A percentile compares a stretch with the other conserved stretches of the same genome.
phyloP scores from a whole-genome alignment of 2,113 vertebrate genomes.

The Tichodroma muraria region DNA sequence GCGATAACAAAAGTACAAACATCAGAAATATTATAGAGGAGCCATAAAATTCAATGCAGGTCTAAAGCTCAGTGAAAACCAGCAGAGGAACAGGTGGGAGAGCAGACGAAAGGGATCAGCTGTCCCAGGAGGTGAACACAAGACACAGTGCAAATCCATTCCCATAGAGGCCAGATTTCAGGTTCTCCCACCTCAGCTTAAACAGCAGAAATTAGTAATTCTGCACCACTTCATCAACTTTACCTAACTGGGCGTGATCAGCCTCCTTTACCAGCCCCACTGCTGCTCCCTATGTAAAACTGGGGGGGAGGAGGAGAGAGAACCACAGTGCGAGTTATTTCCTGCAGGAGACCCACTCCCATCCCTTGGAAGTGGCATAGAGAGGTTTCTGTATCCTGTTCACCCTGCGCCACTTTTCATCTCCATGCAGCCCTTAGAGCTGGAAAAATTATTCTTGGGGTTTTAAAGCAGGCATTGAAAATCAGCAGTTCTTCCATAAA shows the following conservation, averaged over 20 bases:
- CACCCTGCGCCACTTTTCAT: background rate
- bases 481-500: constrained; percentile 53
- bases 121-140: background rate
- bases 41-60: constrained; percentile 33
- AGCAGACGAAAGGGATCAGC: background rate
- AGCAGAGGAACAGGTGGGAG: constrained; percentile 32
- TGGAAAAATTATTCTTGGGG: background rate
- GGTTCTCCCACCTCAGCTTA: background rate
- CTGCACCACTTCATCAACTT: background rate
- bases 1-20: background rate
- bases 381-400: background rate
- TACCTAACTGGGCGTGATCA: background rate
- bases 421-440: background rate
- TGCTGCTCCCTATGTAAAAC: background rate
- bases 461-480: constrained; percentile 40
- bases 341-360: background rate
- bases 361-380: fast-evolving
- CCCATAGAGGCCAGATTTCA: constrained; percentile 31
- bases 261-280: background rate
- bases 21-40: background rate
- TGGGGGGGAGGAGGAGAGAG: background rate
- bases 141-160: background rate
- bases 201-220: background rate
- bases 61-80: background rate
- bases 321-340: background rate